Percentiles rank a stretch among this genome's conserved stretches.
Conservation (phyloP, 2,888 invertebrate genomes). For the Pelosia muscerda region DNA sequence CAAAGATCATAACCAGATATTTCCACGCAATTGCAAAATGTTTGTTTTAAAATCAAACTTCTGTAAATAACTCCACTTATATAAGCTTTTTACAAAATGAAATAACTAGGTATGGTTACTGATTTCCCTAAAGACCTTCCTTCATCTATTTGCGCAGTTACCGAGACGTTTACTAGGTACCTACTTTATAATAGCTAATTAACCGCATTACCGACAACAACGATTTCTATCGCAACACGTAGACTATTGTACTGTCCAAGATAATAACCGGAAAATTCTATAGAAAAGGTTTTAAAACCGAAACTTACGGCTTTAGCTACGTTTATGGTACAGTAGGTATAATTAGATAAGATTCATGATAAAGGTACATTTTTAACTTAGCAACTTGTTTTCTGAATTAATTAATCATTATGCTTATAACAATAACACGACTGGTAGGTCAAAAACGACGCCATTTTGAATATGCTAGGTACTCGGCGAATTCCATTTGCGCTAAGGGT, state of each 20-base stretch:
- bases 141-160: not conserved
- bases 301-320: too few species aligned
- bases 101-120: not conserved
- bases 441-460: constrained; percentile 13
- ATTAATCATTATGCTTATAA: not conserved
- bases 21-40: not conserved
- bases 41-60: too few species aligned
- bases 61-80: too few species aligned
- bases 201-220: not conserved
- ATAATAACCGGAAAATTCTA: not conserved
- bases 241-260: not conserved
- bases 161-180: not conserved
- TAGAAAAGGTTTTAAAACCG: too few species aligned
- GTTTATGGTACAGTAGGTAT: too few species aligned
- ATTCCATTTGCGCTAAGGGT: not conserved
- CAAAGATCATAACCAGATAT: too few species aligned
- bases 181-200: not conserved
- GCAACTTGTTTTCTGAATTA: not conserved
- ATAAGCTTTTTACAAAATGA: not conserved
- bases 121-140: not conserved
- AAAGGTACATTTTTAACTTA: not conserved
- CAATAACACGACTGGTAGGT: constrained; percentile 5
- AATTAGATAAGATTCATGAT: not conserved
- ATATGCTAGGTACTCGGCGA: not conserved
- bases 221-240: not conserved